These are phyloP conservation scores for Drosophila erecta DNA, from an alignment of 1,140 invertebrate species.

Conservation along the genomic window DNA sequence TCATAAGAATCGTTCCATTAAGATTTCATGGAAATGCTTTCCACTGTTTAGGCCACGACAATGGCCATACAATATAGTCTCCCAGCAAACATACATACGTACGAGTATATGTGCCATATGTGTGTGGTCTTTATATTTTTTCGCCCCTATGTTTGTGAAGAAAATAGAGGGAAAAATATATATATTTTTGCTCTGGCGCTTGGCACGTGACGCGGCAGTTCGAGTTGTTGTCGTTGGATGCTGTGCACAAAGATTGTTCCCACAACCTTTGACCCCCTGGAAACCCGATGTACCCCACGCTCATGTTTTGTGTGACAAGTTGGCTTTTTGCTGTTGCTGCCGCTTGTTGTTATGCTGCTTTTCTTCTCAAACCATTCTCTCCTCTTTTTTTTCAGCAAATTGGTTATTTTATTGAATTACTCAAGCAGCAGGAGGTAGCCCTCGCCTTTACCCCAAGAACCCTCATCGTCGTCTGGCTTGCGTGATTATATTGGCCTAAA, in stretches of 20 bases:
- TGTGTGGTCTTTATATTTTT: constrained; percentile 30
- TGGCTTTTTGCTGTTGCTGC: constrained; percentile 61
- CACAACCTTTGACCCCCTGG: constrained; percentile 30
- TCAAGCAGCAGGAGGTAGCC: constrained; percentile 74
- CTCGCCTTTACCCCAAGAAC: constrained; percentile 1
- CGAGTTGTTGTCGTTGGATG: constrained; percentile 42
- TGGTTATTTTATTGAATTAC: constrained; percentile 83
- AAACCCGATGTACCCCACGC: background rate
- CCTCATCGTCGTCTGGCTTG: constrained; percentile 23
- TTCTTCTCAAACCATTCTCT: constrained; percentile 1
- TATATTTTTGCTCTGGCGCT: constrained; percentile 75
- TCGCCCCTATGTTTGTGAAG: constrained; percentile 25
- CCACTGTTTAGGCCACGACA: constrained; percentile 48
- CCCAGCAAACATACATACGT: background rate
- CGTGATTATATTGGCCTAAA: constrained; percentile 78
- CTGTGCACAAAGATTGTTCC: constrained; percentile 55
- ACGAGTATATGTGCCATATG: constrained; percentile 25
- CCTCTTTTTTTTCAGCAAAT: constrained; percentile 71
- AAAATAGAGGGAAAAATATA: constrained; percentile 36
- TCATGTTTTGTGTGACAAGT: constrained; percentile 64
- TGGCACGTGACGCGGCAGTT: constrained; percentile 71
- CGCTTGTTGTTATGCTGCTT: constrained; percentile 40
- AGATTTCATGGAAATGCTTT: constrained; percentile 47
- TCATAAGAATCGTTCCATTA: constrained; percentile 43
- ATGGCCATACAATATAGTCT: constrained; percentile 40